phyloP scores from a whole-genome alignment of 2,797 vertebrate genomes.

The Agapornis canus region DNA sequence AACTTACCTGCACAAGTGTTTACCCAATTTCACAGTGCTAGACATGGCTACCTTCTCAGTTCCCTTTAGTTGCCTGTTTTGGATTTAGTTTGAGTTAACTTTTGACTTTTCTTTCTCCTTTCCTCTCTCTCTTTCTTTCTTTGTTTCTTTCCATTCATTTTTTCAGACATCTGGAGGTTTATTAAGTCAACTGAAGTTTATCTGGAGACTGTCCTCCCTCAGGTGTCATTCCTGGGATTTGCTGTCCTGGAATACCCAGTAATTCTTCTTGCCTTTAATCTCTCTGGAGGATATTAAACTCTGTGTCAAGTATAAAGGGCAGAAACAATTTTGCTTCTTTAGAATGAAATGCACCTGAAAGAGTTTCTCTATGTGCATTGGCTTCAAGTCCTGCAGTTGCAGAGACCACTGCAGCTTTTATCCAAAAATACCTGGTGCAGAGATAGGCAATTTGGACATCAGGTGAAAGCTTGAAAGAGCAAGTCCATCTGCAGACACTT shows the following conservation, averaged over 20 bases:
- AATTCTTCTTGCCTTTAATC: conserved; percentile 10
- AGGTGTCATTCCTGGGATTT: not conserved
- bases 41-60: not conserved
- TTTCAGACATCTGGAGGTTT: not conserved
- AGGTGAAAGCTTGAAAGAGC: not conserved
- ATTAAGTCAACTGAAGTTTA: not conserved
- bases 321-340: not conserved
- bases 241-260: not conserved
- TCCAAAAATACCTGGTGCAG: not conserved
- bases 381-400: not conserved
- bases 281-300: not conserved
- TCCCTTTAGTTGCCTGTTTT: not conserved
- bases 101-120: not conserved
- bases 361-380: not conserved
- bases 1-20: not conserved
- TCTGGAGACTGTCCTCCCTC: not conserved
- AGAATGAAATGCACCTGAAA: not conserved
- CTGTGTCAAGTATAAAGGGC: not conserved
- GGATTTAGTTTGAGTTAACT: not conserved
- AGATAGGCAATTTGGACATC: not conserved
- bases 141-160: not conserved
- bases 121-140: not conserved
- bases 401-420: not conserved
- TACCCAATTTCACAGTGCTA: not conserved
- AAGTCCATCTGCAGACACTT: not conserved